phyloP scores from a whole-genome alignment of 2,888 invertebrate genomes.

The Ceriagrion tenellum region DNA sequence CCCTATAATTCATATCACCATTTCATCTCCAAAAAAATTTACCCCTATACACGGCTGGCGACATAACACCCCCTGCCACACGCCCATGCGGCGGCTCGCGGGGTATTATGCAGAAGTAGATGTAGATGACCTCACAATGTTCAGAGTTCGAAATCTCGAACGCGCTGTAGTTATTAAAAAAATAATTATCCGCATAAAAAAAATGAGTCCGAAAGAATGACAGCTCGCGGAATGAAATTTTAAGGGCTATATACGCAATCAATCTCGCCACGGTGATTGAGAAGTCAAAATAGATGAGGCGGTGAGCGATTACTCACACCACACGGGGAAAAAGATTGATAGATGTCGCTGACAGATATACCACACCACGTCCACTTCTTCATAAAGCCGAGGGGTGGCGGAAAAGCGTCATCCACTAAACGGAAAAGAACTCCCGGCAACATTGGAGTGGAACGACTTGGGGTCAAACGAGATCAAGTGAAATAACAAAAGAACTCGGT shows the following conservation, averaged over 20 bases:
- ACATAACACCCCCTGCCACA: too few species aligned
- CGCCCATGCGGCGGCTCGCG: too few species aligned
- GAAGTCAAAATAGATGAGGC: background rate
- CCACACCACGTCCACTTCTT: background rate
- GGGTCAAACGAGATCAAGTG: conserved; percentile 6
- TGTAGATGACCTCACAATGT: too few species aligned
- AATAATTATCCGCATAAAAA: too few species aligned
- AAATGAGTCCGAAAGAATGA: too few species aligned
- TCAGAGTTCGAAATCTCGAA: too few species aligned
- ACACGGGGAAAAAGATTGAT: background rate
- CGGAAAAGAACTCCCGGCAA: background rate
- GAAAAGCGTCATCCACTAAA: background rate
- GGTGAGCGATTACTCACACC: background rate
- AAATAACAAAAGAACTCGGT: conserved; percentile 41
- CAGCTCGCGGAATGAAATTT: background rate
- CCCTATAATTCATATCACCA: too few species aligned
- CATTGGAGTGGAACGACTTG: conserved; percentile 21
- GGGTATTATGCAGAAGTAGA: too few species aligned
- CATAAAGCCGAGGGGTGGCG: background rate
- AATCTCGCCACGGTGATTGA: background rate
- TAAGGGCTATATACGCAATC: too few species aligned
- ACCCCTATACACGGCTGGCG: too few species aligned
- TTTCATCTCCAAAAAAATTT: too few species aligned
- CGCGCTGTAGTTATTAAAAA: too few species aligned
- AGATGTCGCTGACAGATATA: background rate